Evolutionary conservation across 2,888 invertebrate species (phyloP).

Genomic region (Synanthedon andrenaeformis): DNA sequence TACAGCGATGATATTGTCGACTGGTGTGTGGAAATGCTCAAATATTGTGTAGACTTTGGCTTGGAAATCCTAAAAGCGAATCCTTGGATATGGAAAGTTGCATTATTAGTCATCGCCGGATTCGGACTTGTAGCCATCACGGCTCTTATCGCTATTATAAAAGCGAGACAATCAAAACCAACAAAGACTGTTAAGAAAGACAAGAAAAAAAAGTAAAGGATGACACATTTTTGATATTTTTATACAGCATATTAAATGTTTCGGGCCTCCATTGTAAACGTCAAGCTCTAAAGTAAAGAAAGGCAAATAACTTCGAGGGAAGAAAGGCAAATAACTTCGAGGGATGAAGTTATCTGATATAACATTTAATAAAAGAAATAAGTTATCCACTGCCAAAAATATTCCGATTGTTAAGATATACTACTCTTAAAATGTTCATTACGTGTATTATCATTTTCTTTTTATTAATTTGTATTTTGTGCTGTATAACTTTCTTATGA

Average conservation of each 20-base stretch:
- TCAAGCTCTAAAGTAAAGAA: too few relatives aligned
- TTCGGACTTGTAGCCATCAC: conserved; percentile 61
- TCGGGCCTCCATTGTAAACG: too few relatives aligned
- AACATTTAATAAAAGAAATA: too few relatives aligned
- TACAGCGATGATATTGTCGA: conserved; percentile 63
- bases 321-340: too few relatives aligned
- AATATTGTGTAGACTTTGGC: conserved; percentile 37
- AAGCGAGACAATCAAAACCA: conserved; percentile 47
- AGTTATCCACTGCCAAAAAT: too few relatives aligned
- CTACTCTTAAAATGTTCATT: too few relatives aligned
- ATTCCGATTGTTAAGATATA: too few relatives aligned
- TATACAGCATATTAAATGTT: conserved; percentile 1
- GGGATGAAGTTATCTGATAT: too few relatives aligned
- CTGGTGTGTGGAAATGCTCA: conserved; percentile 55
- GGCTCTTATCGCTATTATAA: conserved; percentile 55
- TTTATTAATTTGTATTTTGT: too few relatives aligned
- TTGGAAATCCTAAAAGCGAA: conserved; percentile 42
- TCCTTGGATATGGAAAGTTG: conserved; percentile 66
- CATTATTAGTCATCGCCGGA: conserved; percentile 49
- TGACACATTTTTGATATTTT: background rate
- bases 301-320: too few relatives aligned
- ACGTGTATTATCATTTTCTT: too few relatives aligned
- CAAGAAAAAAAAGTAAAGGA: conserved; percentile 52
- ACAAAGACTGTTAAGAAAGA: conserved; percentile 51
- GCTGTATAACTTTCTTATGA: too few relatives aligned